Base-by-base conservation (phyloP, 2,888 invertebrate genomes). In the Timema cristinae region DNA sequence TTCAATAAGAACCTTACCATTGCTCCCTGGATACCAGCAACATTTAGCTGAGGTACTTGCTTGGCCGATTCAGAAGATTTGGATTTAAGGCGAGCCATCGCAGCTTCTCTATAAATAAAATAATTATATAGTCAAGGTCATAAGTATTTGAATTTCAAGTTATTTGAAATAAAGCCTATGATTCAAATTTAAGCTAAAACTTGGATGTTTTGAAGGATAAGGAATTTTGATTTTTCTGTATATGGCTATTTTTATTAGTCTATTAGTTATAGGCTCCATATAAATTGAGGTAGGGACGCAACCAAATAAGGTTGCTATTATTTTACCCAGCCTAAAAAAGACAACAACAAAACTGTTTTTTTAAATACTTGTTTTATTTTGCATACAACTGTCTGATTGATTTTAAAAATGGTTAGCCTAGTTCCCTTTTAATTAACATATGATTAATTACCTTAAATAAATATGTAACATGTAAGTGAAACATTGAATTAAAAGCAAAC, bases 1-100 rank as follows among this genome's bases (percentile, higher is more conserved):
- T 32, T 32, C 32, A 32, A 32, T 32, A 32, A 32, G 32, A 32
- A 32, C 78, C 81, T 82, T 79, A 90, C 90, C 87, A 91, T 86
- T 79, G 87, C 86, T 69, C 89, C 90, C 81, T 90, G 91, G 63
- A 90, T 84, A 71, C 84, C 84, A 70, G 84, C 76, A 75, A 85
- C 81, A 74, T 76, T 75, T 54, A 70, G 72, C 16, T 66, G 70
- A 50, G 56, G 56, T 15, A 48, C 32, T 10, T 52, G 48, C 47
- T 51, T 70, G 32, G 32, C 32, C 32, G 32, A 32, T 32, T 32
- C 32, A 32, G 32, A 32, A 32, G 32, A 32, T 32, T 32, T 32
- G 32, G 32, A 32, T 32, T 32, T 32, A 32, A 32, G 73, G 50
- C 76, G 66, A 6, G 69, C 52, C 63, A 75, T 61, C 10, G 76